These are phyloP conservation scores for Pachydiplax longipennis DNA, from an alignment of 2,888 invertebrate species.

Conservation along the genomic window DNA sequence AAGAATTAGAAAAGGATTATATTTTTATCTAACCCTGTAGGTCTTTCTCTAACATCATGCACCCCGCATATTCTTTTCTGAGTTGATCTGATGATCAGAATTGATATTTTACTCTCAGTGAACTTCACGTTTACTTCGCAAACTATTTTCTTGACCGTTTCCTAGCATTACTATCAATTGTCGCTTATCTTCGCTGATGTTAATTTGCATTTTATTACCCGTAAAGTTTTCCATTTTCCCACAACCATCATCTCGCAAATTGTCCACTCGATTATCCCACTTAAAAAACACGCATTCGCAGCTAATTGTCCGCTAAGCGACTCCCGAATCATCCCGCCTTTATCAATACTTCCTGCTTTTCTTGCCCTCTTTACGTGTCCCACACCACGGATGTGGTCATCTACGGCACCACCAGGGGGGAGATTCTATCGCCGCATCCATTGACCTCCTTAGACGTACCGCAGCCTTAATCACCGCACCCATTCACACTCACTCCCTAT, in stretches of 20 bases:
- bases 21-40: too few species aligned
- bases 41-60: too few species aligned
- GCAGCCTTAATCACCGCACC: constrained; percentile 26
- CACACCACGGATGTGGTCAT: not conserved
- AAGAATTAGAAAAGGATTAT: too few species aligned
- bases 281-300: not conserved
- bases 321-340: constrained; percentile 14
- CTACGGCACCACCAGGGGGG: not conserved
- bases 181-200: too few species aligned
- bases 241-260: not conserved
- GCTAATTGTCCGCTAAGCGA: constrained; percentile 38
- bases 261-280: not conserved
- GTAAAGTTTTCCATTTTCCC: not conserved
- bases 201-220: not conserved
- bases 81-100: too few species aligned
- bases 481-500: not conserved
- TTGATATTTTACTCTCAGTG: too few species aligned
- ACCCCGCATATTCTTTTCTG: too few species aligned
- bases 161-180: too few species aligned
- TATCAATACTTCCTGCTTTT: constrained; percentile 20
- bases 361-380: not conserved
- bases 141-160: too few species aligned
- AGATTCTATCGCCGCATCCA: constrained; percentile 28
- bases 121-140: too few species aligned
- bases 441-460: constrained; percentile 32